Conservation (phyloP, 2,888 invertebrate genomes). For the Drosophila quasianomalipes region DNA sequence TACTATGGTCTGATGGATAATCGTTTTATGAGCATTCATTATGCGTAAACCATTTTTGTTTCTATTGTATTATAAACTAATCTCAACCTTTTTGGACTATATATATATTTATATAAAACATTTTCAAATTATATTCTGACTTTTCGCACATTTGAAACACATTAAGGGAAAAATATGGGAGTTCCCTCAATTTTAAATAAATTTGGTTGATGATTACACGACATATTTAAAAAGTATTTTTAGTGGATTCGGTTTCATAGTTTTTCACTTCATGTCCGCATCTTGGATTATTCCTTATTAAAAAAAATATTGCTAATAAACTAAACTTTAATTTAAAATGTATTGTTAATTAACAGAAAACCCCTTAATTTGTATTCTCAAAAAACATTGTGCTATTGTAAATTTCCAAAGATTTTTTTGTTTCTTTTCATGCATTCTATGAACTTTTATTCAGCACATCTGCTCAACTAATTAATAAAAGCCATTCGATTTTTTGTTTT, state of each 20-base stretch:
- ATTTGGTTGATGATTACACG: neutral
- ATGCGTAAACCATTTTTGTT: neutral
- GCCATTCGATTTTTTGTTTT: slow-evolving; percentile 6
- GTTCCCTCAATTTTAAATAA: neutral
- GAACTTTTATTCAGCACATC: neutral
- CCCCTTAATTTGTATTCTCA: neutral
- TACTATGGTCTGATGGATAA: slow-evolving; percentile 10
- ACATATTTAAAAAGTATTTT: neutral
- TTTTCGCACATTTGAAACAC: neutral
- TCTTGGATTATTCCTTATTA: neutral
- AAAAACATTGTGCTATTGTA: neutral
- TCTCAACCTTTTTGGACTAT: neutral
- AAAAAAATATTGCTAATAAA: neutral
- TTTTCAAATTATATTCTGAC: neutral
- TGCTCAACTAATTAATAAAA: slow-evolving; percentile 5
- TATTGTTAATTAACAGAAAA: neutral
- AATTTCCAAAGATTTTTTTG: neutral
- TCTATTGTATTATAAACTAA: neutral
- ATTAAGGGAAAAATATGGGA: neutral
- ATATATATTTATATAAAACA: neutral
- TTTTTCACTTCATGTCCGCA: neutral
- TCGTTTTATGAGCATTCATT: slow-evolving; percentile 15
- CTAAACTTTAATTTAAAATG: neutral
- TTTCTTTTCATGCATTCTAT: neutral
- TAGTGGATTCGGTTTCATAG: neutral